Evolutionary conservation across 2,113 vertebrate species (phyloP).

Genomic region (cattle (Bos taurus)): DNA sequence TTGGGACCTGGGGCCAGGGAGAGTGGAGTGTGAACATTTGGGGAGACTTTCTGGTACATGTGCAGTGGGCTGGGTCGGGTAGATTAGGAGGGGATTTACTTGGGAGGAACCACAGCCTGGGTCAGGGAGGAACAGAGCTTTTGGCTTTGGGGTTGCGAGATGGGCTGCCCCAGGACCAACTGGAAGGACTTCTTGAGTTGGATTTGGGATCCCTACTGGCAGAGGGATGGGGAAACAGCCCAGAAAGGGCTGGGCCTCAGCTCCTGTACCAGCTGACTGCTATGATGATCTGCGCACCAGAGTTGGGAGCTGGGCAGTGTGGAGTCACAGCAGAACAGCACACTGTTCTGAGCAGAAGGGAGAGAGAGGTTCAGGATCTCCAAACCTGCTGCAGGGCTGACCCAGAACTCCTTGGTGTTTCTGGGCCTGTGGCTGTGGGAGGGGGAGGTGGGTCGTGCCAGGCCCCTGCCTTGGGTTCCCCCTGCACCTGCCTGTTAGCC

Average conservation of each 20-base stretch:
- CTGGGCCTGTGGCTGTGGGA: neutral
- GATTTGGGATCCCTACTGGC: neutral
- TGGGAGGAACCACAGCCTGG: neutral
- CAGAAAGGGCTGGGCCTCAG: neutral
- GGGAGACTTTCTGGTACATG: neutral
- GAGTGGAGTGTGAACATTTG: neutral
- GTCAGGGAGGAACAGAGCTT: neutral
- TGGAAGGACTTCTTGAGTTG: neutral
- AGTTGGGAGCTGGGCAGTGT: neutral
- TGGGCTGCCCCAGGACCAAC: neutral
- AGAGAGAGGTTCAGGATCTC: no score
- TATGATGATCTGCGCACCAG: neutral
- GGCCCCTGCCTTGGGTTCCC: neutral
- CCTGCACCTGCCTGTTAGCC: neutral
- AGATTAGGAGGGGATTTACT: neutral
- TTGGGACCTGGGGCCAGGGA: neutral
- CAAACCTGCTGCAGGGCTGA: neutral
- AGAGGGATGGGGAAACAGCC: neutral
- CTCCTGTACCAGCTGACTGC: neutral
- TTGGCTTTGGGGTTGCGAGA: neutral
- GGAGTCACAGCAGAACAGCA: neutral
- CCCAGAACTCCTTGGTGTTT: neutral
- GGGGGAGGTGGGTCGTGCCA: neutral
- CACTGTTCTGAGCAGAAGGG: neutral
- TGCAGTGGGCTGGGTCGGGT: neutral